Evolutionary conservation across 2,888 invertebrate species (phyloP), one percentile per base, ranked within the genome.

Genomic region (Odontomyia ornata): DNA sequence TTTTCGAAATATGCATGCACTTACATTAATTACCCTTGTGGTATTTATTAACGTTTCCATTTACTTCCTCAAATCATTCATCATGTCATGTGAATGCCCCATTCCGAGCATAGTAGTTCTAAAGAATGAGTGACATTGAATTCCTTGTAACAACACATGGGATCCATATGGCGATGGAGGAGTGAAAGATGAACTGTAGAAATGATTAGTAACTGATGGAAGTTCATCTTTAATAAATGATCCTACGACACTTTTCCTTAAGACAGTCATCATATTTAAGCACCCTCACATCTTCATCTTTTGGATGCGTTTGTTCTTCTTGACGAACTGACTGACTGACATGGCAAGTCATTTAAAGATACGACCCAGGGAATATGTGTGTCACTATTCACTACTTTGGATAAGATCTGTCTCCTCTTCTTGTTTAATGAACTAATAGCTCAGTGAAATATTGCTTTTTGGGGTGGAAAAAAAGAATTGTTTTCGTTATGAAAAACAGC

Each of bases 211-310:
- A 9, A n/a, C 64, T 30, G 43, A 65, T 65, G 65, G 1, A 65
- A 65, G 65, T 65, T 30, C 36, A 65, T 65, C 65, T 65, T 43
- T 65, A 30, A 65, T 36, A 28, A 25, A n/a, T 65, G 65, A 43
- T 9, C 43, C 43, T 30, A 36, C 28, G 65, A 36, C 65, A 65
- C 18, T 65, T 65, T 65, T 43, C 18, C 21, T 30, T 65, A 11
- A 36, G 65, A 30, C 52, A 52, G 4, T 13, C 52, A 52, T 52
- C 52, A 52, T 52, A 52, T 52, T 52, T 52, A 52, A 52, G 7
- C 52, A 4, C 52, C 52, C 18, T 9, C 18, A 18, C 52, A 52
- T 18, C n/a, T 52, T 18, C 15, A 4, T 52, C 52, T 52, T 52
- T 52, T 52, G 52, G 4, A 15, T 9, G 13, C 15, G 52, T 18